Percentiles rank a stretch among this genome's conserved stretches.
These are phyloP conservation scores for Biston stratarius DNA, from an alignment of 2,888 invertebrate species.

Conservation along the genomic window DNA sequence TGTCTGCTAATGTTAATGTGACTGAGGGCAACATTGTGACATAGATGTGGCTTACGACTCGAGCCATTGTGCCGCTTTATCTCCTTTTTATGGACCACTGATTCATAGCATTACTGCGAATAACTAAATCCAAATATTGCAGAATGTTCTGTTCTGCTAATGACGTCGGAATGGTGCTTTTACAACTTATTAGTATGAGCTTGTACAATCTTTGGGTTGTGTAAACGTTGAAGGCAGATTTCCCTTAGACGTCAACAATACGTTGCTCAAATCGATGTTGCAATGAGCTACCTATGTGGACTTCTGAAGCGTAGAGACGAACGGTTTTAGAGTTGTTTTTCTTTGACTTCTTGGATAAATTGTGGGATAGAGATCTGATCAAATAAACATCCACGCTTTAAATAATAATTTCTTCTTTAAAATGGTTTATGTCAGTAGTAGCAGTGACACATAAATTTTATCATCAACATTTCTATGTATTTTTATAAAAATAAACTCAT, in stretches of 20 bases:
- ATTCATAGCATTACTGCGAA: constrained; percentile 41
- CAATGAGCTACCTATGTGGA: constrained; percentile 66
- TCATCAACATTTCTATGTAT: too few relatives aligned
- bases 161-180: constrained; percentile 57
- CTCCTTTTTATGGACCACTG: constrained; percentile 40
- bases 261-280: constrained; percentile 76
- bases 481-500: too few relatives aligned
- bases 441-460: too few relatives aligned
- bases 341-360: too few relatives aligned
- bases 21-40: constrained; percentile 79
- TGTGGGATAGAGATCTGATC: too few relatives aligned
- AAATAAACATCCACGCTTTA: too few relatives aligned
- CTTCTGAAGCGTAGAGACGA: constrained; percentile 64
- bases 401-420: too few relatives aligned
- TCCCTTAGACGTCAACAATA: constrained; percentile 78
- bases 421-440: too few relatives aligned
- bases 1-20: constrained; percentile 82
- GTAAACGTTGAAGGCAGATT: constrained; percentile 73
- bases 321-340: too few relatives aligned
- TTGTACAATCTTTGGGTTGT: constrained; percentile 72
- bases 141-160: constrained; percentile 47
- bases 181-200: constrained; percentile 67
- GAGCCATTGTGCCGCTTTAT: constrained; percentile 51
- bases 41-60: constrained; percentile 44
- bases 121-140: constrained; percentile 45